Conservation (phyloP, 2,888 invertebrate genomes). For the Alcis repandata region DNA sequence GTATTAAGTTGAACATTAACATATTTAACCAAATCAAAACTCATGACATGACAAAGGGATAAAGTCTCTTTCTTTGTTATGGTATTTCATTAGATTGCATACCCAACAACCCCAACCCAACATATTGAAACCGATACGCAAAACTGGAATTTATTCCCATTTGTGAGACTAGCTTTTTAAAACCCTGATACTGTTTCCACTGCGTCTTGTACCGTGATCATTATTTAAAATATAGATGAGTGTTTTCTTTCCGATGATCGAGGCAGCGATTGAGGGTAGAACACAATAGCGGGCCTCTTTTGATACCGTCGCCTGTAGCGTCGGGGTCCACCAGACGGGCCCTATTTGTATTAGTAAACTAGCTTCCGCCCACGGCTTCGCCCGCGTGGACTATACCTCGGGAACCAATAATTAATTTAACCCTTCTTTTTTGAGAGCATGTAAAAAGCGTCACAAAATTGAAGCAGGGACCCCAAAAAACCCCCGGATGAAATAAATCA, state of each 20-base stretch:
- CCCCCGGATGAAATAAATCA: too few relatives aligned
- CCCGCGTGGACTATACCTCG: too few relatives aligned
- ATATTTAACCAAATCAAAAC: too few relatives aligned
- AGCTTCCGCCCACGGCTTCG: too few relatives aligned
- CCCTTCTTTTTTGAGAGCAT: too few relatives aligned
- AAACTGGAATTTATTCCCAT: neutral
- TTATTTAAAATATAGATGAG: slow-evolving; percentile 87
- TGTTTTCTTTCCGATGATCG: slow-evolving; percentile 87
- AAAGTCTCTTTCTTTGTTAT: neutral
- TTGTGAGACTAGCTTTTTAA: neutral
- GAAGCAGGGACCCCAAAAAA: too few relatives aligned
- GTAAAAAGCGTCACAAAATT: too few relatives aligned
- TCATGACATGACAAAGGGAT: too few relatives aligned
- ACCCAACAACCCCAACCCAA: too few relatives aligned
- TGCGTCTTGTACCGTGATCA: slow-evolving; percentile 71
- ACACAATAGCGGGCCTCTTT: slow-evolving; percentile 76
- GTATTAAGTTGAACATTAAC: too few relatives aligned
- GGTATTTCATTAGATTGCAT: neutral
- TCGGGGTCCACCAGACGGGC: slow-evolving; percentile 65
- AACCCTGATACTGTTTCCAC: slow-evolving; percentile 20
- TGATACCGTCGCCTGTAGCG: slow-evolving; percentile 76
- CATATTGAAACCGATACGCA: neutral
- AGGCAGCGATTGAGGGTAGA: slow-evolving; percentile 81
- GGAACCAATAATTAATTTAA: too few relatives aligned
- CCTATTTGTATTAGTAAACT: slow-evolving; percentile 86